phyloP scores from a whole-genome alignment of 2,113 vertebrate species.

The Ranitomeya variabilis region DNA sequence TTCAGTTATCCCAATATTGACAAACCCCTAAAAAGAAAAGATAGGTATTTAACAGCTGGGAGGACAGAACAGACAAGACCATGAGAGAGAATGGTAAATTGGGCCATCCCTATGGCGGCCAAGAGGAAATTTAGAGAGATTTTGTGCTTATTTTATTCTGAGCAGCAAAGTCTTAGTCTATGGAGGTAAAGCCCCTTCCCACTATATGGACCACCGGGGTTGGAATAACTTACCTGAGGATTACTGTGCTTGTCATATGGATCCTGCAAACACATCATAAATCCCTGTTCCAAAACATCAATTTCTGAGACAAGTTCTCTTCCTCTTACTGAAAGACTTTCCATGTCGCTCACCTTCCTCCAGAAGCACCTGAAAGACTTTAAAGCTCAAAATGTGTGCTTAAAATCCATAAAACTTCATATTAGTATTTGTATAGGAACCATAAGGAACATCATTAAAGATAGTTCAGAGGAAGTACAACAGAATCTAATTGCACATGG shows the following conservation, averaged over 20 bases:
- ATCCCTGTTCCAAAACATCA: slow-evolving; percentile 39
- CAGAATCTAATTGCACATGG: no score
- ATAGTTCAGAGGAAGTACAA: no score
- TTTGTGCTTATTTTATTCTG: neutral
- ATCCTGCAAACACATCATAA: slow-evolving; percentile 42
- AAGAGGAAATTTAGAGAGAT: no score
- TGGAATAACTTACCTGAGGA: slow-evolving; percentile 50
- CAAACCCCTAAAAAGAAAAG: slow-evolving; percentile 55
- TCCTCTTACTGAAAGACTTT: slow-evolving; percentile 42
- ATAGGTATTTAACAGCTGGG: neutral
- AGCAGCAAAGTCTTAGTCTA: neutral
- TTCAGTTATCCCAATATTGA: slow-evolving; percentile 61
- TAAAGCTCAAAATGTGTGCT: neutral
- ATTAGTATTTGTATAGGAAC: neutral
- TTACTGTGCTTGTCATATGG: slow-evolving; percentile 51
- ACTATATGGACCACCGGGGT: neutral
- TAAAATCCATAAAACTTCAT: neutral
- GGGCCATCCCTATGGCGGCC: neutral
- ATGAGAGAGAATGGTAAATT: no score
- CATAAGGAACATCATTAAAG: no score
- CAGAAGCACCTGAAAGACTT: no score
- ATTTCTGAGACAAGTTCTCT: slow-evolving; percentile 4
- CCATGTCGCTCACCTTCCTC: neutral
- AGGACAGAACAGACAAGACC: neutral
- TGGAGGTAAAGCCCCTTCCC: neutral